These are phyloP conservation scores for Aromia moschata DNA, from an alignment of 2,888 invertebrate species.

Conservation along the genomic window DNA sequence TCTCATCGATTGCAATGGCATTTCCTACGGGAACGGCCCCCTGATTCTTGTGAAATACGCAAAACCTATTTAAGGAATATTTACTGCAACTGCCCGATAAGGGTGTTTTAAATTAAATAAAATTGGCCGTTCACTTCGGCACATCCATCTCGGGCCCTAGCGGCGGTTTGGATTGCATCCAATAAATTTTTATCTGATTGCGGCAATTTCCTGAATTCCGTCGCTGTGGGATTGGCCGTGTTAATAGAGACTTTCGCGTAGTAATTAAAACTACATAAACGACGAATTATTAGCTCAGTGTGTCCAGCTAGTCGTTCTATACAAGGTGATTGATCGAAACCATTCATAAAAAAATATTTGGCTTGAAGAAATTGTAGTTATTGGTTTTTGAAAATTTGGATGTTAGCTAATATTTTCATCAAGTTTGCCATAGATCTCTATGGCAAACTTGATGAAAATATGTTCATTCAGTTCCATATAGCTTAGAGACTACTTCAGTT, in stretches of 20 bases:
- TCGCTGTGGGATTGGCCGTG: neutral
- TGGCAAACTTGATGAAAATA: no score
- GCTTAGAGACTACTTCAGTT: no score
- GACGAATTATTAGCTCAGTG: no score
- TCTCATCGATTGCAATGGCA: no score
- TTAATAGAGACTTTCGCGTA: neutral
- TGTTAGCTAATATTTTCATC: no score
- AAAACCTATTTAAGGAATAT: slow-evolving; percentile 20
- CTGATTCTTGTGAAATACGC: neutral
- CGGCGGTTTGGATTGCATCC: slow-evolving; percentile 8
- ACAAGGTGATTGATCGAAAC: no score
- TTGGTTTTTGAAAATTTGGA: no score
- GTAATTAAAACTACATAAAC: neutral
- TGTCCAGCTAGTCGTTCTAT: no score
- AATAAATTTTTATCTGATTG: slow-evolving; percentile 12
- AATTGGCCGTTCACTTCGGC: slow-evolving; percentile 16
- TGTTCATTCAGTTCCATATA: no score
- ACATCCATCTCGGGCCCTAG: neutral
- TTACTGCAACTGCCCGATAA: slow-evolving; percentile 21
- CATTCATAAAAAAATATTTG: no score
- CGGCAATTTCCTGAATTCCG: slow-evolving; percentile 4
- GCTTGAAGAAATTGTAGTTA: no score
- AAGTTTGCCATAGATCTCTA: no score
- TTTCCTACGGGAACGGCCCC: neutral
- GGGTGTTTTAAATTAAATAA: slow-evolving; percentile 19